These are phyloP conservation scores for Patella pellucida DNA, from an alignment of 2,888 invertebrate species.

Conservation along the genomic window DNA sequence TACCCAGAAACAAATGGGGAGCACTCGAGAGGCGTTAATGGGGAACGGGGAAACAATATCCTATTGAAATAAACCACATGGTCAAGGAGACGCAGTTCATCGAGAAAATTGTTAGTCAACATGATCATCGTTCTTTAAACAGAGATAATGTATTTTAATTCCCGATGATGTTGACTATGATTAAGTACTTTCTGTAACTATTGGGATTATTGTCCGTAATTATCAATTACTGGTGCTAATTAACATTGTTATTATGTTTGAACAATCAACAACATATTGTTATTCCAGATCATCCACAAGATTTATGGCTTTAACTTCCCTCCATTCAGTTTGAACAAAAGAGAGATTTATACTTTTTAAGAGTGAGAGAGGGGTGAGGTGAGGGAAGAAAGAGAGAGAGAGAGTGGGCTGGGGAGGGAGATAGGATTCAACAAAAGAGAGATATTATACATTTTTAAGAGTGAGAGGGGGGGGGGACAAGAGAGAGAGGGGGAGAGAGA, in stretches of 20 bases:
- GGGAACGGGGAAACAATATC: conserved; percentile 16
- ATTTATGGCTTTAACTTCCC: neutral
- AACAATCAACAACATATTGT: conserved; percentile 1
- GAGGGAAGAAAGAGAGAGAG: too few relatives aligned
- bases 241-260: neutral
- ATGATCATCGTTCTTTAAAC: neutral
- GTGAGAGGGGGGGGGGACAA: too few relatives aligned
- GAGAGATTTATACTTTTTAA: too few relatives aligned
- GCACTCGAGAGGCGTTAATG: conserved; percentile 18
- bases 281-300: neutral
- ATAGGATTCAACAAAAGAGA: too few relatives aligned
- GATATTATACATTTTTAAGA: too few relatives aligned
- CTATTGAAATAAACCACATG: conserved; percentile 22
- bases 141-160: too few relatives aligned
- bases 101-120: conserved; percentile 10
- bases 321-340: too few relatives aligned
- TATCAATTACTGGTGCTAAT: conserved; percentile 7
- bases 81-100: neutral
- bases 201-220: neutral
- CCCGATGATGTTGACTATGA: too few relatives aligned
- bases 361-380: too few relatives aligned
- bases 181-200: too few relatives aligned
- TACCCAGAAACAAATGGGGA: conserved; percentile 2
- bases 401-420: too few relatives aligned
- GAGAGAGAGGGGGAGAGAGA: too few relatives aligned